Evolutionary conservation across 2,113 vertebrate genomes (phyloP).

Genomic region (Dipodomys ordii): DNA sequence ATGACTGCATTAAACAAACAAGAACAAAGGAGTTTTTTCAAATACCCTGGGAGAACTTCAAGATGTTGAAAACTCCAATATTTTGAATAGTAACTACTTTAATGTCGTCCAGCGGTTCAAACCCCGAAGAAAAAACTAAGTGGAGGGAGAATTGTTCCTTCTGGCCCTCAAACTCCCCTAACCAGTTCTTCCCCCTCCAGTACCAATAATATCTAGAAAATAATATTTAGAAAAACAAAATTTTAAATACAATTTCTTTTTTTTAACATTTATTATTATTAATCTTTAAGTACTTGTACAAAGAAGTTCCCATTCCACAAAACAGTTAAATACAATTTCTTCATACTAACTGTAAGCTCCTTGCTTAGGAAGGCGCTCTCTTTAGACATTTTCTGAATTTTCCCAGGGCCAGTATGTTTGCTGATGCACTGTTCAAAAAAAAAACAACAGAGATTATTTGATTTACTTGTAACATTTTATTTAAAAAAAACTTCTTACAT

Average conservation of each 20-base stretch:
- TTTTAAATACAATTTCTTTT: not conserved
- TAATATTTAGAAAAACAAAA: not conserved
- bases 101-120: not conserved
- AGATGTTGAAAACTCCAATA: too few relatives aligned
- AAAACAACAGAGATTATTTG: conserved; percentile 26
- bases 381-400: conserved; percentile 86
- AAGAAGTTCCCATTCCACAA: too few relatives aligned
- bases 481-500: not conserved
- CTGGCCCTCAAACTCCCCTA: too few relatives aligned
- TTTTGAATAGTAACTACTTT: not conserved
- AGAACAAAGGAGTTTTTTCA: too few relatives aligned
- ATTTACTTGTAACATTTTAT: not conserved
- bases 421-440: conserved; percentile 88
- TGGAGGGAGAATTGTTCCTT: not conserved
- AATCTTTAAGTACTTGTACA: too few relatives aligned
- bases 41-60: too few relatives aligned
- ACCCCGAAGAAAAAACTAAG: not conserved
- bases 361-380: conserved; percentile 89
- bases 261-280: too few relatives aligned
- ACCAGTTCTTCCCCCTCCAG: not conserved
- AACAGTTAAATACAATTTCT: not conserved
- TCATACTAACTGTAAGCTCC: conserved; percentile 91
- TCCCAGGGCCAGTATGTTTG: conserved; percentile 89
- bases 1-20: too few relatives aligned
- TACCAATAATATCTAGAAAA: not conserved